Evolutionary conservation across 2,888 invertebrate species (phyloP).

Genomic region (Cynaeus angustus): DNA sequence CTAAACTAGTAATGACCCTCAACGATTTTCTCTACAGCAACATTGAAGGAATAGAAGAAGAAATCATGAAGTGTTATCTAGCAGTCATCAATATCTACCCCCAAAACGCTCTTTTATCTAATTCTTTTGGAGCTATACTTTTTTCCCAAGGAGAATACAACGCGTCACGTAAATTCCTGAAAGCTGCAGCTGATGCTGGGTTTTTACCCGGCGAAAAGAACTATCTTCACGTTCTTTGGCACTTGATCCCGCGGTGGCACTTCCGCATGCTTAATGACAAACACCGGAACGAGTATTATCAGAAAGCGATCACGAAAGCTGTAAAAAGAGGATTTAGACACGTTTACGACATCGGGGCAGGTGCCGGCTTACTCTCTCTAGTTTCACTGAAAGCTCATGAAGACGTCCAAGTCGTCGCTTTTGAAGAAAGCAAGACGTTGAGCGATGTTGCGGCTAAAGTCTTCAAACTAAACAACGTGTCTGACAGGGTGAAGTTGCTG

Average conservation of each 20-base stretch:
- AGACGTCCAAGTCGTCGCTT: slow-evolving; percentile 76
- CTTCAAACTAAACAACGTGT: slow-evolving; percentile 71
- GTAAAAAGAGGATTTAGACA: slow-evolving; percentile 73
- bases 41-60: slow-evolving; percentile 60
- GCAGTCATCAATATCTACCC: slow-evolving; percentile 72
- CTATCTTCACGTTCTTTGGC: slow-evolving; percentile 79
- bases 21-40: slow-evolving; percentile 61
- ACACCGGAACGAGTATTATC: slow-evolving; percentile 79
- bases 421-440: slow-evolving; percentile 77
- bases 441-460: slow-evolving; percentile 76
- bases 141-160: slow-evolving; percentile 70
- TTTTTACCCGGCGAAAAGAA: slow-evolving; percentile 74
- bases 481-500: slow-evolving; percentile 77
- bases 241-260: slow-evolving; percentile 86
- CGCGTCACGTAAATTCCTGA: slow-evolving; percentile 63
- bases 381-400: slow-evolving; percentile 73
- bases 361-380: slow-evolving; percentile 83
- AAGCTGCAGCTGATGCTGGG: slow-evolving; percentile 58
- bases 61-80: slow-evolving; percentile 69
- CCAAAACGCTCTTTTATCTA: slow-evolving; percentile 71
- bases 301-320: slow-evolving; percentile 75
- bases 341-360: slow-evolving; percentile 85
- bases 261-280: slow-evolving; percentile 88
- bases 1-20: slow-evolving; percentile 58
- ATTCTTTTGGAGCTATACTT: slow-evolving; percentile 73